Conservation (phyloP, 2,888 invertebrate genomes). For the Caenorhabditis doughertyi region DNA sequence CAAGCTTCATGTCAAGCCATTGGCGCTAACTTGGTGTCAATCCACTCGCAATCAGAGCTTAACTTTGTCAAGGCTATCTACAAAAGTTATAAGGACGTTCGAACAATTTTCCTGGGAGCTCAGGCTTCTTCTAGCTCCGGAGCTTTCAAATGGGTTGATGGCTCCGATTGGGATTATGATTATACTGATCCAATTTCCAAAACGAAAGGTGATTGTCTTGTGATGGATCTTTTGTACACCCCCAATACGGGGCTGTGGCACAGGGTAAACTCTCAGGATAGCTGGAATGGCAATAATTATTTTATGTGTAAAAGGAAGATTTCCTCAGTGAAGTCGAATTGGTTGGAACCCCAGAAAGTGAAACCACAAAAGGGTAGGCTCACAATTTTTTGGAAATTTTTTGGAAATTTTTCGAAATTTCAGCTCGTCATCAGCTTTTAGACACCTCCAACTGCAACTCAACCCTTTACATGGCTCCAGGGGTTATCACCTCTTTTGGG, state of each 20-base stretch:
- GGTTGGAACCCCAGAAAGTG: no score
- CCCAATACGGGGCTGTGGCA: slow-evolving; percentile 20
- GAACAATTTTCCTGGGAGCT: slow-evolving; percentile 2
- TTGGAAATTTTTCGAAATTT: no score
- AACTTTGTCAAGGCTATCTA: slow-evolving; percentile 26
- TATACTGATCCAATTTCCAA: slow-evolving; percentile 22
- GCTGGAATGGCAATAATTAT: no score
- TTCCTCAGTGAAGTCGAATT: no score
- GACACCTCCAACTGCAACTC: slow-evolving; percentile 23
- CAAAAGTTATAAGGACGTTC: neutral
- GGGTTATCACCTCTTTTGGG: slow-evolving; percentile 1
- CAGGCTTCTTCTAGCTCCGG: slow-evolving; percentile 12
- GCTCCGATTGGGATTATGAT: slow-evolving; percentile 15
- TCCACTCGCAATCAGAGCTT: slow-evolving; percentile 25
- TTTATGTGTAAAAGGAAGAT: slow-evolving; percentile 29
- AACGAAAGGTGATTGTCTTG: slow-evolving; percentile 8
- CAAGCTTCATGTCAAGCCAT: slow-evolving; percentile 21
- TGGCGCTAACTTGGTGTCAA: slow-evolving; percentile 1
- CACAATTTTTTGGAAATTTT: no score
- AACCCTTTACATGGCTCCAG: slow-evolving; percentile 9
- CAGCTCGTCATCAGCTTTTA: no score
- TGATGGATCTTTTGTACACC: neutral
- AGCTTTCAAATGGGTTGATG: slow-evolving; percentile 24
- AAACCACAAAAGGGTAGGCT: no score
- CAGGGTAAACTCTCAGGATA: neutral